phyloP scores from a whole-genome alignment of 2,797 vertebrate genomes.

The Lagorchestes hirsutus region DNA sequence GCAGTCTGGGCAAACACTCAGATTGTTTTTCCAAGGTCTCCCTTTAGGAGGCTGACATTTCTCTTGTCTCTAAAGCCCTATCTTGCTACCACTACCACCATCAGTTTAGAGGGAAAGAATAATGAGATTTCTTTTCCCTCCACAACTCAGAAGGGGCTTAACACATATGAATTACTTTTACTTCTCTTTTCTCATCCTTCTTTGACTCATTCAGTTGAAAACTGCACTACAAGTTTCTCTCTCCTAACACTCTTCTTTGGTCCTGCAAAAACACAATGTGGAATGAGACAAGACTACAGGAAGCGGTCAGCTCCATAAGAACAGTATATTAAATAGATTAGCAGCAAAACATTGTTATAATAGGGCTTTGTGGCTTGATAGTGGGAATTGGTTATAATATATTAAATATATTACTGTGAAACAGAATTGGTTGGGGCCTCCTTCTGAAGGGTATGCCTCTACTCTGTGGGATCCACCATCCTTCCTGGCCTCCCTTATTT shows the following conservation, averaged over 20 bases:
- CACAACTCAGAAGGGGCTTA: background rate
- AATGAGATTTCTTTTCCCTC: background rate
- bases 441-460: background rate
- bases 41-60: background rate
- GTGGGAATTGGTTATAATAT: background rate
- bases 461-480: background rate
- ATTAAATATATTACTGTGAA: background rate
- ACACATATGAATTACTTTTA: background rate
- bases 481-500: background rate
- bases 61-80: background rate
- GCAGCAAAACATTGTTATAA: background rate
- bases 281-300: background rate
- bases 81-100: background rate
- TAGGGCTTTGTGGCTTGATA: background rate
- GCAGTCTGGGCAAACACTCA: background rate
- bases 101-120: background rate
- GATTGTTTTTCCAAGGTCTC: background rate
- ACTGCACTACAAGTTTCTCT: background rate
- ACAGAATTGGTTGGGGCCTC: background rate
- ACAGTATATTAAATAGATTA: background rate
- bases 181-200: background rate
- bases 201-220: background rate
- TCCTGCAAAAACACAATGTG: background rate
- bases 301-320: background rate
- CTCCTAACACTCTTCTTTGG: background rate